Base-by-base conservation (phyloP, 2,113 vertebrate species). In the Campylomormyrus tamandua region DNA sequence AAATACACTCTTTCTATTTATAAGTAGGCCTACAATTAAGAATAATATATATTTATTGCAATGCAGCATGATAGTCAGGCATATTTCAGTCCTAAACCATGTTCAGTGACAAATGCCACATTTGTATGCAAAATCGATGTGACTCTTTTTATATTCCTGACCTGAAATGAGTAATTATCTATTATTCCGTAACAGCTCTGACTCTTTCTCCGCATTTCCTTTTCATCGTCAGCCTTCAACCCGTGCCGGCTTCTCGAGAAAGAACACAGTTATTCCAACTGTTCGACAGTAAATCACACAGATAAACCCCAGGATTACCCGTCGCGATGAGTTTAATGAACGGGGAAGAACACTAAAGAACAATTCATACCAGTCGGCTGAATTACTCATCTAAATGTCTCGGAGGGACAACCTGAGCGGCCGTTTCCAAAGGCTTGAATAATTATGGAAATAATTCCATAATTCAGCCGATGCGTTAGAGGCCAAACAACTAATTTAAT, bases 261-360 rank as follows among this genome's bases (percentile, higher is more conserved):
- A 86, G 88, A 90, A 86, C 80, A 10, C 89, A 85, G n/a, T 90
- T 17, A 58, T 89, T 91, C 87, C 42, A 90, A 70, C 45, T 90
- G n/a, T 56, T 89, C 52, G 21, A 48, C 56, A 90, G 77, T 91
- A 86, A 90, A 91, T 92, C 83, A 92, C 90, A 89, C 31, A 27
- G 89, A 88, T 91, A 70, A 89, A 31, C 21, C 83, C 83, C 6
- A n/a, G 83, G 83, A 84, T 84, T 84, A 84, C 45, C 83, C 83
- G 90, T 70, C 31, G 39, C 77, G 83, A 70, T 35, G 49, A 87
- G 86, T 45, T 24, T 85, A 66, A 87, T 83, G 83, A 87, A 80
- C 56, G 50, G 50, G 31, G 83, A 13, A n/a, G 11, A 35, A 27
- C 85, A 31, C 27, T 19, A 56, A 53, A 84, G 39, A 84, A 84